These are phyloP conservation scores for Mayetiola destructor DNA, from an alignment of 2,888 invertebrate genomes.

Conservation along the genomic window DNA sequence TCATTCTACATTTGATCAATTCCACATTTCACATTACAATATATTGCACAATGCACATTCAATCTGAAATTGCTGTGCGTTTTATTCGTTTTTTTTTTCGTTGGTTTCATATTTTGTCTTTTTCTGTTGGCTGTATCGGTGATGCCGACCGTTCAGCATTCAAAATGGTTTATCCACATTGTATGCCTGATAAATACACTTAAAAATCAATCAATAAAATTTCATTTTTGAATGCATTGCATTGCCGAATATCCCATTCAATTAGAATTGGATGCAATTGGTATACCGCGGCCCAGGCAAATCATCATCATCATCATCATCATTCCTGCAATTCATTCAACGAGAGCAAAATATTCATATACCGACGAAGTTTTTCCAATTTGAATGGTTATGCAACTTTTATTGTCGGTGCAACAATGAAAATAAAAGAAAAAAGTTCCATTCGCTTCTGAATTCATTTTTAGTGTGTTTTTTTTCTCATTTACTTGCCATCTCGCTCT, in stretches of 20 bases:
- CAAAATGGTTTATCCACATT: not conserved
- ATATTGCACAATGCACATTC: not conserved
- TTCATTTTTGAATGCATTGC: conserved; percentile 2
- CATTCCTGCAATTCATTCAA: conserved; percentile 2
- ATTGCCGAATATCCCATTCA: not conserved
- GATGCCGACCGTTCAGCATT: not conserved
- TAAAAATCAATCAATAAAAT: conserved; percentile 13
- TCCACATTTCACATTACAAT: not conserved
- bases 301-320: no score
- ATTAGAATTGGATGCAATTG: conserved; percentile 10
- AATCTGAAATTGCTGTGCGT: not conserved
- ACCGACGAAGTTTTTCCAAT: no score
- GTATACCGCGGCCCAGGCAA: conserved; percentile 2
- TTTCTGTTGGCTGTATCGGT: no score
- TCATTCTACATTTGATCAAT: not conserved
- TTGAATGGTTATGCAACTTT: not conserved
- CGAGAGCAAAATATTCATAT: not conserved
- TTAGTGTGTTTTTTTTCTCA: no score
- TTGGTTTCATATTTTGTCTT: no score
- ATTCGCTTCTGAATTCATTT: no score
- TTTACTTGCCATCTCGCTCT: no score
- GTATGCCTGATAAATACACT: conserved; percentile 1
- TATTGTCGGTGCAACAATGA: no score
- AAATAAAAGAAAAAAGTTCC: no score
- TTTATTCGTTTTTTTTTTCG: no score